Base-by-base conservation (phyloP, 2,113 vertebrate species). In the Gopherus evgoodei region DNA sequence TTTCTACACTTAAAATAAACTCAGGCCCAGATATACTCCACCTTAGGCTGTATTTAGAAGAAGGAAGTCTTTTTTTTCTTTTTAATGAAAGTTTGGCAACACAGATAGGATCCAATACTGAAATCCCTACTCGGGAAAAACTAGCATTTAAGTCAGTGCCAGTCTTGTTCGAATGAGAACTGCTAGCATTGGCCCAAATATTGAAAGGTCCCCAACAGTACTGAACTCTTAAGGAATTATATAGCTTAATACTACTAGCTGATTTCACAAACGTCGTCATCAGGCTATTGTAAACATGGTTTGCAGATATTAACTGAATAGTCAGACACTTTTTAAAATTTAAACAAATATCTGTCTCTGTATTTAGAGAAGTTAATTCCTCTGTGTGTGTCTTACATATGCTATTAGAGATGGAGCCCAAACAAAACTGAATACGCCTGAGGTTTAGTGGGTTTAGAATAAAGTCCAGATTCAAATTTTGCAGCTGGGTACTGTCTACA, bases 1-100 rank as follows among this genome's bases (percentile, higher is more conserved):
- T 27, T 47, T 47, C 22, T 27, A 76, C 42, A 27, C 27, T 75
- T 44, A 76, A 76, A 76, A 44, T 76, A 14, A 44, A 76, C 27
- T 24, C n/a, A 75, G 10, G 21, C 47, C 52, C 54, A 13, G 38
- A 11, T 85, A 56, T 0, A 0, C 8, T 38, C 50, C 49, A 29
- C 49, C n/a, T 25, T 44, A 82, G 80, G 91, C 56, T 52, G 31
- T 38, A 72, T 54, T 38, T n/a, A 38, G 69, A 62, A 90, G 44
- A 83, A 10, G 2, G 35, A 17, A 21, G 1, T 93, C 19, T 42
- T 22, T 50, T 42, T 62, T 25, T 62, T 16, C 29, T 62, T 62
- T 31, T 62, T 69, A 69, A 44, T 21, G 44, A 75, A 42, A 75
- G 38, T 75, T 44, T 75, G 38, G n/a, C 65, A 75, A 75, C 21